Evolutionary conservation across 2,113 vertebrate species (phyloP).

Genomic region (Setophaga coronata): DNA sequence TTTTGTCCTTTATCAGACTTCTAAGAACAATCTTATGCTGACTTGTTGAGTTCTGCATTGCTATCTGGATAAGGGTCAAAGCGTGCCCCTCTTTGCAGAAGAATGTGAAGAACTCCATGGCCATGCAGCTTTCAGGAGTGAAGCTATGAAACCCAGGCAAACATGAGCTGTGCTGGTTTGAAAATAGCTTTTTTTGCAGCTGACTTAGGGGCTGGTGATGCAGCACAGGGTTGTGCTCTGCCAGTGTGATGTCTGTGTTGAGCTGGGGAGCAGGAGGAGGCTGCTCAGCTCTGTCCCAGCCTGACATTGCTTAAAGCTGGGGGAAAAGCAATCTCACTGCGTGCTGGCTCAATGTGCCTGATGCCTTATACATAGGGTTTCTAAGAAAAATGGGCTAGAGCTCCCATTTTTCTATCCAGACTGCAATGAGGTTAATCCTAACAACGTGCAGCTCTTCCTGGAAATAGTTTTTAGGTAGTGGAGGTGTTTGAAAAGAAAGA

Average conservation of each 20-base stretch:
- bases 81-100: background rate
- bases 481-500: background rate
- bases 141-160: background rate
- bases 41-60: background rate
- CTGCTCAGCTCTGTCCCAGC: background rate
- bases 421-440: background rate
- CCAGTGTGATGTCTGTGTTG: background rate
- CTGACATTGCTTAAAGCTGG: background rate
- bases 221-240: background rate
- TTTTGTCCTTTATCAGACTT: background rate
- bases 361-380: background rate
- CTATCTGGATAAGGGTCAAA: background rate
- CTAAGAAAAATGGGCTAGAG: background rate
- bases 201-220: background rate
- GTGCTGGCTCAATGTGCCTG: background rate
- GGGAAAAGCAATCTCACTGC: background rate
- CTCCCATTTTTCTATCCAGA: background rate
- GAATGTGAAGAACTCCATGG: background rate
- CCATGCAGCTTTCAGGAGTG: background rate
- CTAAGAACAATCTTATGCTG: background rate
- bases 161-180: background rate
- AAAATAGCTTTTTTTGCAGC: background rate
- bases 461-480: background rate
- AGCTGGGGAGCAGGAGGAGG: background rate
- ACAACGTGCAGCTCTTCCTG: background rate